A percentile compares a stretch with the other conserved stretches of the same genome.
Conservation (phyloP, 2,113 vertebrate species). For the Psittacula cyanocephala region DNA sequence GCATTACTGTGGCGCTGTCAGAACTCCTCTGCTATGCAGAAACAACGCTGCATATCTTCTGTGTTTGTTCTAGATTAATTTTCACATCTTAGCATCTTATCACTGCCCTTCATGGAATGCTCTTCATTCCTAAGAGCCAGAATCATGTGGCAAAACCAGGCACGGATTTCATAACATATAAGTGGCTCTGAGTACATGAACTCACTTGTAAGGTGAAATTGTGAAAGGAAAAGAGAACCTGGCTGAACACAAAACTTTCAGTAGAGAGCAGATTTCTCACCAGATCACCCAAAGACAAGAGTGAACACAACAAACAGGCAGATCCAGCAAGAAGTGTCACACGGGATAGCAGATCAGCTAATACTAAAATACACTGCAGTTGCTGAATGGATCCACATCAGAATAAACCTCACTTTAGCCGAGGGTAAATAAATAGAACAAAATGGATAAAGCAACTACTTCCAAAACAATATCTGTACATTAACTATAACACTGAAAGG, state of each 20-base stretch:
- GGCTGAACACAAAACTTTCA: neutral
- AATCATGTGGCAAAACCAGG: neutral
- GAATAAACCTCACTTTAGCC: neutral
- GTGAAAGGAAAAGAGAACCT: neutral
- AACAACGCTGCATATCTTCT: neutral
- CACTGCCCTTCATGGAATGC: neutral
- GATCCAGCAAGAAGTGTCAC: neutral
- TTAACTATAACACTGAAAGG: neutral
- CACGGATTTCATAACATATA: neutral
- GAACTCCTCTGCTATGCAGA: neutral
- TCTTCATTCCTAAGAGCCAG: neutral
- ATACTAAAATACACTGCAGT: neutral
- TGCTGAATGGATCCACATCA: neutral
- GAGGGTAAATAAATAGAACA: neutral
- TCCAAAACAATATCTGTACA: neutral
- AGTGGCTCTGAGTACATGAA: neutral
- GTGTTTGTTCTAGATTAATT: neutral
- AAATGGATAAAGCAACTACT: neutral
- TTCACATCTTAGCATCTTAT: slow-evolving; percentile 15
- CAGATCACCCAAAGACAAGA: neutral
- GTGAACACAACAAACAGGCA: neutral
- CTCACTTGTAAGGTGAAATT: neutral
- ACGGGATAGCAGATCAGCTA: neutral
- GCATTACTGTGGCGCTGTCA: neutral
- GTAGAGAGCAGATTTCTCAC: neutral